Conservation (phyloP, 2,113 vertebrate species). For the Cercocebus atys region DNA sequence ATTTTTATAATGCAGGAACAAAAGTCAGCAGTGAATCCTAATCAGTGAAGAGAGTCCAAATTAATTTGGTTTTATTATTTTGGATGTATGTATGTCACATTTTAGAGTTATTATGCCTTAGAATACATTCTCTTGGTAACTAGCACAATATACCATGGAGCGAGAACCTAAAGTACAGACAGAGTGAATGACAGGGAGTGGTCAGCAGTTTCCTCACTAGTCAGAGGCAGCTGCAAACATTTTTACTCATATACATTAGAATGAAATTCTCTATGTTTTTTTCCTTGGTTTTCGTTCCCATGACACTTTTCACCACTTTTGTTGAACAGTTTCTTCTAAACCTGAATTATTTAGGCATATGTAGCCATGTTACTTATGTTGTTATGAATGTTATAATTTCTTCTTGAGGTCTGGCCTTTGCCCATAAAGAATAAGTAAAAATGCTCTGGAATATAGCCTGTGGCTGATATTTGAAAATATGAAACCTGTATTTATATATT, state of each 20-base stretch:
- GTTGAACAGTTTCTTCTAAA: background rate
- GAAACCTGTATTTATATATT: background rate
- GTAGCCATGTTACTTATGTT: background rate
- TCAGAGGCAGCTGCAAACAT: background rate
- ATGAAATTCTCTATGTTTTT: background rate
- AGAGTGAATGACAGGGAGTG: background rate
- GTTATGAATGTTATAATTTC: background rate
- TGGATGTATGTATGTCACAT: background rate
- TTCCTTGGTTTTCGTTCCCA: background rate
- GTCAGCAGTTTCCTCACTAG: background rate
- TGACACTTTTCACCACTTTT: background rate
- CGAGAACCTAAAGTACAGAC: background rate
- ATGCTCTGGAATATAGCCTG: background rate
- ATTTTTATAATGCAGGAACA: background rate
- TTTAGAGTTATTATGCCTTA: background rate
- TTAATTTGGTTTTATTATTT: background rate
- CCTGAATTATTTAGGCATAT: background rate
- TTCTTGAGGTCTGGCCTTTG: constrained; percentile 19
- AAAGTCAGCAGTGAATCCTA: background rate
- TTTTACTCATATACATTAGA: background rate
- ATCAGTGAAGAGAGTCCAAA: background rate
- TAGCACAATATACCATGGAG: background rate
- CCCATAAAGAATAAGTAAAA: background rate
- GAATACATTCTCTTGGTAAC: background rate
- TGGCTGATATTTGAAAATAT: background rate